Base-by-base conservation (phyloP, 2,113 vertebrate species). In the Okapia johnstoni region DNA sequence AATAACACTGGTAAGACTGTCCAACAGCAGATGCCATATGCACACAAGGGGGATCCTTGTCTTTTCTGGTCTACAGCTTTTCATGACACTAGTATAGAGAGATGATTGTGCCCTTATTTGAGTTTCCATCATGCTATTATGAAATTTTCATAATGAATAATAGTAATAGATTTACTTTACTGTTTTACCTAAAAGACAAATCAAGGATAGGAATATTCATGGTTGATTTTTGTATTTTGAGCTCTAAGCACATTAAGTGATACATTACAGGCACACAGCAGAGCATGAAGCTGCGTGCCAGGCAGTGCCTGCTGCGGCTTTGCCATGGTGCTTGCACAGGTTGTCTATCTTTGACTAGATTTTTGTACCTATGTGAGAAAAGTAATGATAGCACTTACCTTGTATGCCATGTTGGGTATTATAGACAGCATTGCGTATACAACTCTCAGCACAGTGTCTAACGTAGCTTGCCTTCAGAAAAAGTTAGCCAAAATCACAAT, bases 11-110 rank as follows among this genome's bases (percentile, higher is more conserved):
- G 23, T 7, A 14, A 36, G 19, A 25, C 19, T 6, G 5, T 25
- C 6, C 52, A 9, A 19, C 9, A 26, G 17, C 25, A 48, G 11
- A 7, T 9, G 5, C 2, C 6, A 0, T 0, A 0, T 25, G 4
- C 0, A 2, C 4, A 5, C 3, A n/a, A n/a, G 7, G 15, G 26
- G 4, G 7, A 19, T 4, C 28, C 52, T 40, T 13, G 5, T 46
- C 28, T 28, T 11, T 21, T 43, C 6, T 16, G 10, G 17, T 40
- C 40, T 28, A 2, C 16, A 15, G 28, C 9, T 12, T 85, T 58
- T 19, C 11, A 16, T 4, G 17, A 14, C 12, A 46, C 17, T 3
- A 9, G 3, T 10, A 2, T 3, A 3, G 46, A 61, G 28, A 52
- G 80, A 16, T 11, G 13, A 36, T 25, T 54, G 4, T 5, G 86